Conservation (phyloP, 1,140 invertebrate genomes). For the Ridgeia piscesae region DNA sequence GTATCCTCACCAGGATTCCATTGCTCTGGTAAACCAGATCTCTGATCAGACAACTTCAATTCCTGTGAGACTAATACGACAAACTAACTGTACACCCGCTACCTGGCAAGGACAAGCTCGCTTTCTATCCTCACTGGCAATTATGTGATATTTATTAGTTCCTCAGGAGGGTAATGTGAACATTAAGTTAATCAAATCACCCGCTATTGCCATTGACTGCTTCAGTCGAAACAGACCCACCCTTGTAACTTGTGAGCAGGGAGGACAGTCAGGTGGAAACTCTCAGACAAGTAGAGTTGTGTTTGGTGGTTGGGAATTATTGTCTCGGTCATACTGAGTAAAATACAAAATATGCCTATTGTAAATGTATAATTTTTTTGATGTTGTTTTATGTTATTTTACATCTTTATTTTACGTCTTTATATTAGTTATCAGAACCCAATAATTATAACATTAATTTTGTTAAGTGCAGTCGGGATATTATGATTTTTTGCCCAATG, state of each 20-base stretch:
- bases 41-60: neutral
- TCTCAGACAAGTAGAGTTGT: neutral
- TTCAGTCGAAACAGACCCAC: neutral
- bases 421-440: no score
- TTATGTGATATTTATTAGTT: slow-evolving; percentile 2
- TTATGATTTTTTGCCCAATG: no score
- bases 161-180: neutral
- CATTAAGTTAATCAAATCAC: slow-evolving; percentile 1
- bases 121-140: neutral
- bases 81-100: neutral
- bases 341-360: neutral
- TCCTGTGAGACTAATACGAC: neutral
- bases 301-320: neutral
- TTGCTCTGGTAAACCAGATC: neutral
- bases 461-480: no score
- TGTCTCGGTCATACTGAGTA: neutral
- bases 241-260: neutral
- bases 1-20: neutral
- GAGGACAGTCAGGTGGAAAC: neutral
- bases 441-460: neutral
- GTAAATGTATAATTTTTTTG: neutral
- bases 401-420: no score
- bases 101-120: neutral
- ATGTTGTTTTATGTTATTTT: neutral
- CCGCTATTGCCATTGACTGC: neutral